phyloP scores from a whole-genome alignment of 2,797 vertebrate species.

The Danio jaintianensis region DNA sequence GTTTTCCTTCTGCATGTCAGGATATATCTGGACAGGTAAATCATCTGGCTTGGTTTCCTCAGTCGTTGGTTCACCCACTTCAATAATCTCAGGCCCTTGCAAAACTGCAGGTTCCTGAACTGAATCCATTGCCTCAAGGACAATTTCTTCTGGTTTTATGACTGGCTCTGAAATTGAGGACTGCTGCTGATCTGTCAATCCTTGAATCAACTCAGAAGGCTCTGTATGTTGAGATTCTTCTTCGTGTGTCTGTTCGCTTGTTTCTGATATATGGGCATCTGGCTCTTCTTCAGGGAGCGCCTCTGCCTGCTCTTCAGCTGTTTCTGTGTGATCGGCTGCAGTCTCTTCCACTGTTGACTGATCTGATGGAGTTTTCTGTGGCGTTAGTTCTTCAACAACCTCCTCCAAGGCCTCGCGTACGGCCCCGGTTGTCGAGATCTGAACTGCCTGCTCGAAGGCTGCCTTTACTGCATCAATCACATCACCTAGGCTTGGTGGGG shows the following conservation, averaged over 20 bases:
- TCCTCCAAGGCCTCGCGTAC: constrained; percentile 74
- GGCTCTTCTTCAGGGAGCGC: constrained; percentile 8
- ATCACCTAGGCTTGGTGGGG: constrained; percentile 71
- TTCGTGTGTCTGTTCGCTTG: constrained; percentile 21
- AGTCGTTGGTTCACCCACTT: constrained; percentile 1
- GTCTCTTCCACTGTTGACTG: constrained; percentile 21
- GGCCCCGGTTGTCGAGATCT: constrained; percentile 69
- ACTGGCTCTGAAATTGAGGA: constrained; percentile 23
- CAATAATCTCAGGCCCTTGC: neutral
- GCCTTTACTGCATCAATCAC: constrained; percentile 76
- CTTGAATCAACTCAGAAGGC: neutral
- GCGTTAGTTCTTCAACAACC: constrained; percentile 69
- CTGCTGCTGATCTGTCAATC: neutral
- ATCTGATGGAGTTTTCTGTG: constrained; percentile 61
- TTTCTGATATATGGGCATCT: constrained; percentile 4
- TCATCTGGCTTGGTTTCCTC: neutral
- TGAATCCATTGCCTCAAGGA: constrained; percentile 3
- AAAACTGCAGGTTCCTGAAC: constrained; percentile 21
- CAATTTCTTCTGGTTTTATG: neutral
- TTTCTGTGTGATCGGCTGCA: constrained; percentile 37
- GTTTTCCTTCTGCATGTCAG: constrained; percentile 2
- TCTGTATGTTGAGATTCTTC: neutral
- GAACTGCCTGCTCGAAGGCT: constrained; percentile 71
- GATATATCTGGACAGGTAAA: constrained; percentile 21
- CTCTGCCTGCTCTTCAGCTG: constrained; percentile 34